Percentiles rank a stretch among this genome's conserved stretches.
These are phyloP conservation scores for Kryphioiulus occultus DNA, from an alignment of 2,888 invertebrate species.

Conservation along the genomic window DNA sequence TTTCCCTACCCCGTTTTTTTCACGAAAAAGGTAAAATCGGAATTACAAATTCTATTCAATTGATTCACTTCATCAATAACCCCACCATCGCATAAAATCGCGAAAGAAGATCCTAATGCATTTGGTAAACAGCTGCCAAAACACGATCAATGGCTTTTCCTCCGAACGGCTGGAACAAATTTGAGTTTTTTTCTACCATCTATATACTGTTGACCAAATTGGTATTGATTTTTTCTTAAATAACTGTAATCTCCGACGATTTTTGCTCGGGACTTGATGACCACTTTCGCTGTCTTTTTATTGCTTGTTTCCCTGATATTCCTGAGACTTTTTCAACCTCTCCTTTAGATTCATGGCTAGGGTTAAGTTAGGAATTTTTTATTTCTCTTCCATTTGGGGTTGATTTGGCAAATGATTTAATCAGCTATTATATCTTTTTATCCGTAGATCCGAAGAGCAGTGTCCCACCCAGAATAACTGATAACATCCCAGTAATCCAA, in stretches of 20 bases:
- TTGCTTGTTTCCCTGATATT: neutral
- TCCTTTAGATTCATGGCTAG: neutral
- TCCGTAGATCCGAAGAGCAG: conserved; percentile 53
- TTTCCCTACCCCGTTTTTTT: neutral
- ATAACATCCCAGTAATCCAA: conserved; percentile 52
- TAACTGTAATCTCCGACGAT: neutral
- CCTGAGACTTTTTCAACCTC: neutral
- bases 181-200: neutral
- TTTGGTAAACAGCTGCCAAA: conserved; percentile 18
- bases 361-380: conserved; percentile 20
- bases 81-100: neutral
- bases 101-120: neutral
- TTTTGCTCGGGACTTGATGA: neutral
- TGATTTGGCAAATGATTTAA: conserved; percentile 41
- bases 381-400: neutral
- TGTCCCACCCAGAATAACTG: conserved; percentile 53
- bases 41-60: neutral
- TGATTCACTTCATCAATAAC: neutral
- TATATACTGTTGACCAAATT: neutral
- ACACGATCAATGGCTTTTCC: neutral
- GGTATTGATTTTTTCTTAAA: conserved; percentile 33
- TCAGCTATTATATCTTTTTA: neutral
- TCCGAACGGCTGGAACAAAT: neutral
- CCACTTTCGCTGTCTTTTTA: conserved; percentile 25
- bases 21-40: neutral